A percentile compares a stretch with the other conserved stretches of the same genome.
These are phyloP conservation scores for Sebastes aleutianus DNA, from an alignment of 2,797 vertebrate genomes.

Conservation along the genomic window DNA sequence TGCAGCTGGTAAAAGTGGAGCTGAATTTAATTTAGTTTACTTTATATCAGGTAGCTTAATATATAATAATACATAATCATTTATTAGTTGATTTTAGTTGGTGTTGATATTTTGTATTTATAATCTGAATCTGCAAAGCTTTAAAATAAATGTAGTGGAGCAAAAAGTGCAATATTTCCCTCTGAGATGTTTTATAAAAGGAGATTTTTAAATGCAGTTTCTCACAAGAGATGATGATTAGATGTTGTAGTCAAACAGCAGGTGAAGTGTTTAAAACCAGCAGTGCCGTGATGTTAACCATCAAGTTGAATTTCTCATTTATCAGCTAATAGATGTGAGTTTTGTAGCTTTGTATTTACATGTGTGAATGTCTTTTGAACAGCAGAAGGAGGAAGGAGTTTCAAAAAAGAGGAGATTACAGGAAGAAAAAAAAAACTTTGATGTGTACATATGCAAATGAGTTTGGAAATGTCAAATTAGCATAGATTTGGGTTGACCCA, in stretches of 20 bases:
- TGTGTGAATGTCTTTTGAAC: background rate
- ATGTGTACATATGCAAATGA: conserved; percentile 92
- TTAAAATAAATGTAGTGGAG: background rate
- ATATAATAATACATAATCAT: too few relatives aligned
- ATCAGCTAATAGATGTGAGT: background rate
- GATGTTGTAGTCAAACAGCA: background rate
- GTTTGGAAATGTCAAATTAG: conserved; percentile 97
- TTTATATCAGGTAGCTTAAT: too few relatives aligned
- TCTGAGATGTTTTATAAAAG: background rate
- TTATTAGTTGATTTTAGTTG: background rate
- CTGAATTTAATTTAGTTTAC: too few relatives aligned
- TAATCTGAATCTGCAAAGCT: background rate
- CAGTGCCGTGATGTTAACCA: background rate
- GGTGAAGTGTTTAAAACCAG: background rate
- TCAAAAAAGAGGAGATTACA: conserved; percentile 16
- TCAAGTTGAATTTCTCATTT: background rate
- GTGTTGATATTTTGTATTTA: background rate
- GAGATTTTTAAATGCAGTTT: background rate
- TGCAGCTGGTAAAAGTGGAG: too few relatives aligned
- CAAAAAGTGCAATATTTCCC: background rate
- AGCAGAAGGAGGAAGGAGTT: conserved; percentile 18
- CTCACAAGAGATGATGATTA: background rate
- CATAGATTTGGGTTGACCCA: conserved; percentile 93
- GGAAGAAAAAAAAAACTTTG: conserved; percentile 66
- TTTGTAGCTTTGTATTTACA: background rate